Evolutionary conservation across 2,888 invertebrate species (phyloP), one percentile per base, ranked within the genome.

Genomic region (Pilophorus perplexus): DNA sequence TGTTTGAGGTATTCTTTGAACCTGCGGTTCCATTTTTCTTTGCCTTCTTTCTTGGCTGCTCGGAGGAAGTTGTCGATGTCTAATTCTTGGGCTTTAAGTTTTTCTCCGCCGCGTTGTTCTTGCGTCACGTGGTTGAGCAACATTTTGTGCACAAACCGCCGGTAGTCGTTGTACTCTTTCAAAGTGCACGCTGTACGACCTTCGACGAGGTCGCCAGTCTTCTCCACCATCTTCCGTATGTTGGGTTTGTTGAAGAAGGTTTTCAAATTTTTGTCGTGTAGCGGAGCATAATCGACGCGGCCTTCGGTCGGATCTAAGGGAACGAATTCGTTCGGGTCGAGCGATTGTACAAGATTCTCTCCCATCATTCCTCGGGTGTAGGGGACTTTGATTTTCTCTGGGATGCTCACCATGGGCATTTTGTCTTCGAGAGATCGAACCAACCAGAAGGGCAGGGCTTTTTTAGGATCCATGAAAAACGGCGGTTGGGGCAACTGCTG

Each of bases 141-240:
- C 44, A 57, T 44, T 33, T 33, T 55, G 18, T 66, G 44, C 4
- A 66, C 22, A 22, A 42, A 57, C 16, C 14, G 38, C 10, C 66
- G 23, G 37, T 57, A 66, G n/a, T 66, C 57, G 46, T 66, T 66
- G 37, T 66, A 57, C 12, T 66, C 66, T 20, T 66, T 66, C 46
- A 66, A 46, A 12, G 57, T 33, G 23, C 66, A 66, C 10, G 46
- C 57, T 8, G 55, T 57, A 2, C 57, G 42, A 1, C 57, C 66
- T 22, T 66, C 57, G 14, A 46, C 52, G 5, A 57, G 18, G n/a
- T 57, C 57, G 1, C 44, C 52, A 1, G 57, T 33, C 8, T 46
- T 16, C 18, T 66, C 57, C 2, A 66, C 57, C 6, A 28, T 33
- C 14, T 46, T 33, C 14, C 20, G 12, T 10, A 14, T 28, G 1